Evolutionary conservation across 2,797 vertebrate species (phyloP), one percentile per base, ranked within the genome.

Genomic region (Borostomias antarcticus): DNA sequence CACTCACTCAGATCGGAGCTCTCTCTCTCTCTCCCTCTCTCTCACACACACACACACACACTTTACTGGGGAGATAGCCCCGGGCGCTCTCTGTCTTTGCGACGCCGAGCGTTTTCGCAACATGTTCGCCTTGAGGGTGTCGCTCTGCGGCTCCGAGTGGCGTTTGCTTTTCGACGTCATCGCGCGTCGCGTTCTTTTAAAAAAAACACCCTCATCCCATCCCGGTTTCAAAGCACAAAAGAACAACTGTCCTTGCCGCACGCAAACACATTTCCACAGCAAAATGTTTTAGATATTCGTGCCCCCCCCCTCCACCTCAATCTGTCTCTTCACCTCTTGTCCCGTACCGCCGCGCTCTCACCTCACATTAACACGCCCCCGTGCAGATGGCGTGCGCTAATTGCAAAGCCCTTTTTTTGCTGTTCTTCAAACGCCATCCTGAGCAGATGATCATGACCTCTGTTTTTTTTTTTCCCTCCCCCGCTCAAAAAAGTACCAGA

Each of bases 301-400:
- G 51, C 56, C 62, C 23, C 2, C 35, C 23, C 30, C 32, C 37
- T 54, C 13, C 33, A 25, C 45, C 17, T n/a, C 11, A 15, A 17
- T 64, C 66, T 61, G 15, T 23, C 23, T 11, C 10, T 28, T 7
- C 48, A 28, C 7, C 6, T 32, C 19, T 7, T 19, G 23, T 19
- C 33, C 25, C 5, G n/a, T n/a, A n/a, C n/a, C n/a, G n/a, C 13
- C 33, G 11, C 28, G 15, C 25, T 74, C 45, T 32, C 47, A 73
- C 62, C 73, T 60, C 40, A 65, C 59, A 66, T 81, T 78, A 75
- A 64, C 63, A 51, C 61, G 81, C 82, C 82, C 81, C 76, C 76
- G n/a, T 88, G 80, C 92, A 94, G 93, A 94, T 92, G 92, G 93
- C 85, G 77, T 60, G 58, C 82, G 88, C 88, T 94, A 92, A 94